Base-by-base conservation (phyloP, 2,113 vertebrate species). In the Chionomys nivalis region DNA sequence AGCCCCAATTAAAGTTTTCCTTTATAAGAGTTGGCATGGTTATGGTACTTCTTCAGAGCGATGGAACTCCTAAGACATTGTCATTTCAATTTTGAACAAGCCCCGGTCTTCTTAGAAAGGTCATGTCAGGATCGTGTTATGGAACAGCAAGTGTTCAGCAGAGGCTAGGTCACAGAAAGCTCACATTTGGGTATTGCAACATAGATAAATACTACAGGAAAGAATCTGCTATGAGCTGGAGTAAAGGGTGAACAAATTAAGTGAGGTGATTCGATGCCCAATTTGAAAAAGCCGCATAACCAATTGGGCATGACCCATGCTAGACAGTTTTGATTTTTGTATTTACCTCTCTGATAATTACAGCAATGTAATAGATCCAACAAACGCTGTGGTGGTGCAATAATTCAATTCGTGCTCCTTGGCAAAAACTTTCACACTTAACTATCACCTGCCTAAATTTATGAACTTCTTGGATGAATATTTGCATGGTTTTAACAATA, bases 21-120 rank as follows among this genome's bases (percentile, higher is more conserved):
- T 68, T 68, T 68, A 13, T 33, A 68, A 68, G 65, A 68, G 65
- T 68, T 33, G 28, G 65, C 28, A 13, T 68, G 65, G 28, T 68
- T 10, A 5, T 33, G 31, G 66, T 68, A 12, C 33, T 13, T 68
- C 66, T 68, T 68, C 66, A 68, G 28, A 68, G 66, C 13, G 33
- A 68, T 68, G 13, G 65, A 33, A 31, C 33, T 16, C 12, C 66
- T 70, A 36, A 70, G 33, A 70, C 31, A 70, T 33, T 33, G 55
- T 88, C 47, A 68, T 78, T 81, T 49, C 17, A 94, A 10, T 5
- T 14, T 89, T 58, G n/a, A 14, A 21, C 47, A 65, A 12, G 10
- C 47, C 49, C 31, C 63, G 7, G 66, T 66, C 86, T 82, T 94
- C 66, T 65, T 88, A 94, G 77, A 87, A 93, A 58, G 47, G n/a